Percentiles rank a stretch among this genome's conserved stretches.
phyloP scores from a whole-genome alignment of 1,140 invertebrate genomes.

The Papilio polyxenes region DNA sequence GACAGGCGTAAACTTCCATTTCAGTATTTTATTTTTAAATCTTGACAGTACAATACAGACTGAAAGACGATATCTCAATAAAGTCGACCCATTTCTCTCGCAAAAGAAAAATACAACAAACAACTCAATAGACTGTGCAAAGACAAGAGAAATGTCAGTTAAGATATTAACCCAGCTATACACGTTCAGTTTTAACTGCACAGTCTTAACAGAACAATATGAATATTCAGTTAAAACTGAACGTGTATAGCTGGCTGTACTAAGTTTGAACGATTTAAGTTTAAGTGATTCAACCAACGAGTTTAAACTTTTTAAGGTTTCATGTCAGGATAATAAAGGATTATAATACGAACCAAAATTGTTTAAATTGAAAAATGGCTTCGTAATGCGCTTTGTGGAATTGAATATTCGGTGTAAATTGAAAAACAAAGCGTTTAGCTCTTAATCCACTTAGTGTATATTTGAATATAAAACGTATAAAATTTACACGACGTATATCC shows the following conservation, averaged over 20 bases:
- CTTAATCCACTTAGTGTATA: background rate
- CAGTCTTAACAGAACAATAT: too few species aligned
- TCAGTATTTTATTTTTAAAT: background rate
- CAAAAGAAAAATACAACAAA: background rate
- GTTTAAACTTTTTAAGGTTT: conserved; percentile 3
- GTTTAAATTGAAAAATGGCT: conserved; percentile 14
- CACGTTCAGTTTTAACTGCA: too few species aligned
- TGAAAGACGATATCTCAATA: conserved; percentile 15
- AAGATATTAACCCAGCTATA: background rate
- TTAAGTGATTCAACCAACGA: background rate
- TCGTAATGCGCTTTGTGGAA: conserved; percentile 15
- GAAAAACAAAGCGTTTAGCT: background rate
- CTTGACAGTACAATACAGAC: background rate
- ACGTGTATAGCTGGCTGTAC: background rate
- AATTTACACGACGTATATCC: background rate
- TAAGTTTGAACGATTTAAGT: background rate
- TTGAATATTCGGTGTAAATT: background rate
- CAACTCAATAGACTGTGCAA: background rate
- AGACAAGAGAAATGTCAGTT: conserved; percentile 4
- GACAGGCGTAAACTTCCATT: background rate
- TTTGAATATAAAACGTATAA: background rate
- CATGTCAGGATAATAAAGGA: conserved; percentile 11
- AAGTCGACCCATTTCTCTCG: background rate
- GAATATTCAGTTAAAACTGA: too few species aligned
- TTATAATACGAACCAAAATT: background rate